Percentiles rank a stretch among this genome's conserved stretches.
phyloP scores from a whole-genome alignment of 2,797 vertebrate species.

The Cheirogaleus major region DNA sequence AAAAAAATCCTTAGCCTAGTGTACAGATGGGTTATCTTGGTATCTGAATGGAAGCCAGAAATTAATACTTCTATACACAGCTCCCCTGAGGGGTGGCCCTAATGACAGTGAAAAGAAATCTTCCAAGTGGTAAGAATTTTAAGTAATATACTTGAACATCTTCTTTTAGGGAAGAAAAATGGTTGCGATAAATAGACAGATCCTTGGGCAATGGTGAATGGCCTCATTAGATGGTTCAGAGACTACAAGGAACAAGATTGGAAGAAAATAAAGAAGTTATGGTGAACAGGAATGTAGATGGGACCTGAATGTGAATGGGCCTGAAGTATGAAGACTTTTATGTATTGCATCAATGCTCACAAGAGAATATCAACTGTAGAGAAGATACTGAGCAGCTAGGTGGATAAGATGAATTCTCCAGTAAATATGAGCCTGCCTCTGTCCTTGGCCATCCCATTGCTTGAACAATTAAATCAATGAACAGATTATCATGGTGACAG shows the following conservation, averaged over 20 bases:
- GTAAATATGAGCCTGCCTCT: not conserved
- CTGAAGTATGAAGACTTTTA: not conserved
- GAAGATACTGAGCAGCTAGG: not conserved
- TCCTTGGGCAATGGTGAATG: not conserved
- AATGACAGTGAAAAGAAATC: not conserved
- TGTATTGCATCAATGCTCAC: not conserved
- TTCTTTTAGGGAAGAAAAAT: not conserved
- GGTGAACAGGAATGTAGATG: not conserved
- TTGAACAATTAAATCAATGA: not conserved
- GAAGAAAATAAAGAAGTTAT: not conserved
- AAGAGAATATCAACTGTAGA: not conserved
- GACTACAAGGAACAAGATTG: not conserved
- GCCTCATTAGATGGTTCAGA: not conserved
- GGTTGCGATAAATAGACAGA: not conserved
- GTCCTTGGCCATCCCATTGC: not conserved
- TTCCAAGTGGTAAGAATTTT: not conserved
- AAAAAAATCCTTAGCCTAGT: not conserved
- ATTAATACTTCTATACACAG: not conserved
- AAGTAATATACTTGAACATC: not conserved
- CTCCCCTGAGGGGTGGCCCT: not conserved
- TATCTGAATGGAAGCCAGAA: not conserved
- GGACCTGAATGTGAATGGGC: not conserved
- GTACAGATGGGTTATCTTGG: not conserved
- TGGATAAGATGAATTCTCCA: not conserved
- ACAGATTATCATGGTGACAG: not conserved